Conservation (phyloP, 2,888 invertebrate species). For the Branchellion lobata region DNA sequence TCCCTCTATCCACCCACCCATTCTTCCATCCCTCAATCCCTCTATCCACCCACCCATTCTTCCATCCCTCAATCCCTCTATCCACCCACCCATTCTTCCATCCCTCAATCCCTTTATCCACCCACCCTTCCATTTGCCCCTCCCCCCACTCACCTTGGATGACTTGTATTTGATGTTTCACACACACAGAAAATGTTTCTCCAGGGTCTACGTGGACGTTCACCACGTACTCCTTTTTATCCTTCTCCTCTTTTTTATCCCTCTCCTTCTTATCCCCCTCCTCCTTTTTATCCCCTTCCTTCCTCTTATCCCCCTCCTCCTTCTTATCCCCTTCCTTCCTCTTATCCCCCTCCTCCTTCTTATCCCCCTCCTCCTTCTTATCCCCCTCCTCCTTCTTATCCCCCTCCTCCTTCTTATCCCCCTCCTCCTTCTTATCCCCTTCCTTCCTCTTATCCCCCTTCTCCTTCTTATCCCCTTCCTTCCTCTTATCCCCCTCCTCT, state of each 20-base stretch:
- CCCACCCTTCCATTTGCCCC: constrained; percentile 16
- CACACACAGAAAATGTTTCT: constrained; percentile 75
- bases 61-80: not conserved
- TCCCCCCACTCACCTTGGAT: constrained; percentile 74
- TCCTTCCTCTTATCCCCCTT: too few relatives aligned
- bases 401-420: too few relatives aligned
- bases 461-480: too few relatives aligned
- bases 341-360: not conserved
- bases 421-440: too few relatives aligned
- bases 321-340: not conserved
- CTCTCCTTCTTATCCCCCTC: not conserved
- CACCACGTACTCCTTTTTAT: constrained; percentile 69
- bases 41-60: not conserved
- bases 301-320: not conserved
- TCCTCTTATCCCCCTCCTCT: too few relatives aligned
- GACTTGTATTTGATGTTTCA: constrained; percentile 74
- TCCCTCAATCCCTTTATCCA: not conserved
- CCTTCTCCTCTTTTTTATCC: not conserved
- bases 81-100: too few relatives aligned
- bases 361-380: not conserved
- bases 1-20: too few relatives aligned
- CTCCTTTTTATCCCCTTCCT: not conserved
- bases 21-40: too few relatives aligned
- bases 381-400: too few relatives aligned
- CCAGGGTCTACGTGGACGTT: constrained; percentile 76